Conservation (phyloP, 2,797 vertebrate genomes). For the Vipera ursinii region DNA sequence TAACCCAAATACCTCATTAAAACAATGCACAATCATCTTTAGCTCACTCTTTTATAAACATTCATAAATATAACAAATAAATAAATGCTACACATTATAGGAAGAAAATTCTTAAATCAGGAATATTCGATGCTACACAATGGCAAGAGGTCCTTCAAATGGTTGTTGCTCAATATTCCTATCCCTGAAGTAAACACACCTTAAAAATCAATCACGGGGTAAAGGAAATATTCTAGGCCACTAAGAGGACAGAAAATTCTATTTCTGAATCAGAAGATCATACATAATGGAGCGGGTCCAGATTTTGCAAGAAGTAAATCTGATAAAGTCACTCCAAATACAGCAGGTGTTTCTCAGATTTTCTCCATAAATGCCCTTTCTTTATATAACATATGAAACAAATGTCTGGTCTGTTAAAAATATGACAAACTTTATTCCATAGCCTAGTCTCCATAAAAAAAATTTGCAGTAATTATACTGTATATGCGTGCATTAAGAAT, state of each 20-base stretch:
- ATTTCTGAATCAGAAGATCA: not conserved
- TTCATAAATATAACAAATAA: not conserved
- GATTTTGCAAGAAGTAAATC: not conserved
- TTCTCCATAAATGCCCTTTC: not conserved
- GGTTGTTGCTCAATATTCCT: not conserved
- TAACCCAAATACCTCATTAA: slow-evolving; percentile 76
- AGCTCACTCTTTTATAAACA: slow-evolving; percentile 67
- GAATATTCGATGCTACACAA: slow-evolving; percentile 38
- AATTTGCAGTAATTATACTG: not conserved
- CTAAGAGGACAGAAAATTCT: not conserved
- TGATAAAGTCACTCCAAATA: not conserved
- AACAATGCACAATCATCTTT: slow-evolving; percentile 45
- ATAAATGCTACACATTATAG: slow-evolving; percentile 42
- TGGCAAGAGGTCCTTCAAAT: not conserved
- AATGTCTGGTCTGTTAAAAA: not conserved
- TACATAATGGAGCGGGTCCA: not conserved
- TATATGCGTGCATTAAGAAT: not conserved
- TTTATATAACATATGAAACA: not conserved
- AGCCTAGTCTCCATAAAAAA: not conserved
- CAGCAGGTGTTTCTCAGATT: not conserved
- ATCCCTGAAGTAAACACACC: not conserved
- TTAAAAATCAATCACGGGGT: not conserved
- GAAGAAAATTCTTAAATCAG: slow-evolving; percentile 47
- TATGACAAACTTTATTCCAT: not conserved
- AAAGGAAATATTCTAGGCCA: not conserved